Evolutionary conservation across 2,888 invertebrate species (phyloP).

Genomic region (Euzetes globulus): DNA sequence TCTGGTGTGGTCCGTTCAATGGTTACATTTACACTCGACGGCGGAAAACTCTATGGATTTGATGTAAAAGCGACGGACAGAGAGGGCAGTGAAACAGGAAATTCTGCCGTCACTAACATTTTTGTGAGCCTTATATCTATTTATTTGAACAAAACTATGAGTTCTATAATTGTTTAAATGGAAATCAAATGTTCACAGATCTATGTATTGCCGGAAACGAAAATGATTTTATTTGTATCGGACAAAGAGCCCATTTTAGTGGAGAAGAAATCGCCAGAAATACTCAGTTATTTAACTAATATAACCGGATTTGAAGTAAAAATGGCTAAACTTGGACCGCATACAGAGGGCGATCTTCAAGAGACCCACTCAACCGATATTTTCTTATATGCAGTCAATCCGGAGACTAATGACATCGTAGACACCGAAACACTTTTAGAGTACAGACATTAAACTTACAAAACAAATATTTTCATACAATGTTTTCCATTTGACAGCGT

Average conservation of each 20-base stretch:
- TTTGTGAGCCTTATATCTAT: constrained; percentile 55
- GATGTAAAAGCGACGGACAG: constrained; percentile 80
- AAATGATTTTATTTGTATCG: constrained; percentile 69
- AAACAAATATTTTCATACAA: background rate
- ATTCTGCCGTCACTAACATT: constrained; percentile 73
- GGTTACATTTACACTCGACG: constrained; percentile 60
- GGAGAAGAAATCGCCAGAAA: constrained; percentile 62
- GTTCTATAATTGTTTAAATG: background rate
- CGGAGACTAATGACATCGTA: constrained; percentile 67
- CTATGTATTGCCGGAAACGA: constrained; percentile 70
- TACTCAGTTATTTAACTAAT: constrained; percentile 57
- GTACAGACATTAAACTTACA: constrained; percentile 34
- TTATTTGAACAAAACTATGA: background rate
- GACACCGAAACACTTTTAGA: constrained; percentile 57
- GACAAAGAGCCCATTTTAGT: constrained; percentile 67
- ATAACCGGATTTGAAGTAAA: constrained; percentile 70
- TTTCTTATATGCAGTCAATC: constrained; percentile 76
- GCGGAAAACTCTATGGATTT: constrained; percentile 71
- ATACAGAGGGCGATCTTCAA: constrained; percentile 57
- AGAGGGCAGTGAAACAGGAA: constrained; percentile 69
- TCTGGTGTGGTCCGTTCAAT: constrained; percentile 68
- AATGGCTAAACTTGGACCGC: constrained; percentile 68
- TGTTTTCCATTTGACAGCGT: constrained; percentile 36
- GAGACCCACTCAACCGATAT: constrained; percentile 66
- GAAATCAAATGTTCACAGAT: constrained; percentile 53